Base-by-base conservation (phyloP, 1,140 invertebrate species). In the Chironomus tepperi region DNA sequence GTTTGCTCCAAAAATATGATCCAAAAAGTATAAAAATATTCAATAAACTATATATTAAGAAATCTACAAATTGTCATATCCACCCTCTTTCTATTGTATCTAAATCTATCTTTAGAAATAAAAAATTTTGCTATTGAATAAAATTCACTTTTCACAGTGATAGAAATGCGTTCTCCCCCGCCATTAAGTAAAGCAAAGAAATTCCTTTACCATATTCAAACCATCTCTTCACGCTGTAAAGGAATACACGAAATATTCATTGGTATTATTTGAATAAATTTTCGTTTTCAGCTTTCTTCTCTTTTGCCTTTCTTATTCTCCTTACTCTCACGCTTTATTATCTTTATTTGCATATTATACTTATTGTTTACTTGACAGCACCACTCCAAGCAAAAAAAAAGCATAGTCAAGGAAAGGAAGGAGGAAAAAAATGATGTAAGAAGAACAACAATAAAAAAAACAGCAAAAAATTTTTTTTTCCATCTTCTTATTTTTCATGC, bases 331-430 rank as follows among this genome's bases (percentile, higher is more conserved):
- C 47, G 47, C 65, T 70, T 70, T 70, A 70, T 70, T 70, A 70
- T 70, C 65, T 70, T 70, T 70, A 70, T 70, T 70, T 70, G 65
- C 65, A 70, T 70, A 70, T 21, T 70, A 70, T 70, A 70, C 65
- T 70, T 70, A 70, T 70, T 70, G 65, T 70, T 70, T 70, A 70
- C 65, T 70, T 70, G 65, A 70, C 65, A 70, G 65, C 65, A 70
- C 65, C 65, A 70, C 65, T 70, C 65, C 47, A 57, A 57, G 47
- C 24, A 34, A 34, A 5, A 34, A n/a, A n/a, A 34, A 34, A 57
- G 47, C 47, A 57, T 57, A n/a, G 47, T 5, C n/a, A n/a, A 57
- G n/a, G 12, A n/a, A 15, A 57, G n/a, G 47, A 57, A 57, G 47
- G 12, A n/a, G 47, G 47, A n/a, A 57, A 57, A 15, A 57, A n/a